Evolutionary conservation across 2,797 vertebrate species (phyloP), one percentile per base, ranked within the genome.

Genomic region (Podarcis siculus): DNA sequence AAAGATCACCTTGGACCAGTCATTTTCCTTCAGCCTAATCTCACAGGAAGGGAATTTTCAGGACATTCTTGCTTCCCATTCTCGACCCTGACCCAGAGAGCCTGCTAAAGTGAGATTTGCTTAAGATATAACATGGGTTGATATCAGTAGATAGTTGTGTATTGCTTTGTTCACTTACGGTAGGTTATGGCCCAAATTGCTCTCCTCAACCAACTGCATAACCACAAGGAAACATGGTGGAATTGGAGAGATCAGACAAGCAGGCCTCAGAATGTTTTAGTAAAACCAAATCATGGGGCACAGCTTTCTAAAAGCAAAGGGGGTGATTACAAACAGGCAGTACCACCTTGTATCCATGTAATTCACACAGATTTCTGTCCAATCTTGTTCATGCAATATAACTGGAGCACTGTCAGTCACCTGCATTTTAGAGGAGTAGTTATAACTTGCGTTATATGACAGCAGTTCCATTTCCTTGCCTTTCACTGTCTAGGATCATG

Each of bases 401-500:
- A 66, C 3, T 25, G 0, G 0, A 0, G 58, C 55, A n/a, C 76
- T 88, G 39, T 58, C 7, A 21, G 17, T 80, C 92, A 2, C 73
- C 71, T 92, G 49, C 55, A 90, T 78, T 64, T 89, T 61, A 27
- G 49, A 90, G 27, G 45, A 23, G 64, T 7, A 80, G 88, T 71
- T n/a, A 30, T 67, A 82, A 49, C 49, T 55, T 55, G 49, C 49
- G 49, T 55, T 55, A 55, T 55, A 55, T 55, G 73, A 69, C 45
- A 69, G 35, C 35, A 71, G 15, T n/a, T 61, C 37, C 23, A 66
- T 69, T 81, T 19, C 5, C 42, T 17, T 10, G 1, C 23, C 5
- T 17, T 9, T 30, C 66, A 23, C 30, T 2, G 1, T n/a, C 27
- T 45, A 82, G 82, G 42, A 77, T 12, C 32, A 64, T 67, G 72